Percentiles rank a stretch among this genome's conserved stretches.
phyloP scores from a whole-genome alignment of 1,140 invertebrate species.

The Papilio xuthus region DNA sequence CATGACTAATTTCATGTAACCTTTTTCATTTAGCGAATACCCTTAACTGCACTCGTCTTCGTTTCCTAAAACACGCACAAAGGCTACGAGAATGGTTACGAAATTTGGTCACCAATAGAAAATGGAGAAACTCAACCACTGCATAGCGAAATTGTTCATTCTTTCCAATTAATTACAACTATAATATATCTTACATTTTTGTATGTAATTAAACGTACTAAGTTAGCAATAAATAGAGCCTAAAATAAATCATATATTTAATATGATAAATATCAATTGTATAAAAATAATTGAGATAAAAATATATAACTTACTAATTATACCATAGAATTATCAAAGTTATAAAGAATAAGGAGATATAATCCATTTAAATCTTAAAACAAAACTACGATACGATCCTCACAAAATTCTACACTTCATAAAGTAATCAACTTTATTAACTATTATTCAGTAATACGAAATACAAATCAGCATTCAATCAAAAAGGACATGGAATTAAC shows the following conservation, averaged over 20 bases:
- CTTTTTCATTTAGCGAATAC: constrained; percentile 32
- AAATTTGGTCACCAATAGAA: background rate
- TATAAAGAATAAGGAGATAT: background rate
- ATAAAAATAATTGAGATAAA: background rate
- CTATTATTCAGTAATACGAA: no score
- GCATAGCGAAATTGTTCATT: background rate
- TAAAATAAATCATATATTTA: background rate
- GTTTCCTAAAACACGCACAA: background rate
- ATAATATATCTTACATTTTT: background rate
- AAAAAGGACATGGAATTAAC: no score
- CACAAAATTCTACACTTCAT: background rate
- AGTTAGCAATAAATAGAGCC: background rate
- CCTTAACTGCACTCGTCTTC: background rate
- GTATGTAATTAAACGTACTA: background rate
- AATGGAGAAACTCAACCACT: background rate
- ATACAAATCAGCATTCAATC: no score
- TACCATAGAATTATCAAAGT: background rate
- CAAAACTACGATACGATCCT: background rate
- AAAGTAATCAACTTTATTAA: no score
- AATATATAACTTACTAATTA: background rate
- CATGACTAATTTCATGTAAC: background rate
- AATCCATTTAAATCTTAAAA: background rate
- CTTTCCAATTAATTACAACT: background rate
- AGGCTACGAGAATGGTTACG: background rate
- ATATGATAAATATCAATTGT: background rate